Conservation (phyloP, 2,888 invertebrate genomes). For the Harpalus rubripes region DNA sequence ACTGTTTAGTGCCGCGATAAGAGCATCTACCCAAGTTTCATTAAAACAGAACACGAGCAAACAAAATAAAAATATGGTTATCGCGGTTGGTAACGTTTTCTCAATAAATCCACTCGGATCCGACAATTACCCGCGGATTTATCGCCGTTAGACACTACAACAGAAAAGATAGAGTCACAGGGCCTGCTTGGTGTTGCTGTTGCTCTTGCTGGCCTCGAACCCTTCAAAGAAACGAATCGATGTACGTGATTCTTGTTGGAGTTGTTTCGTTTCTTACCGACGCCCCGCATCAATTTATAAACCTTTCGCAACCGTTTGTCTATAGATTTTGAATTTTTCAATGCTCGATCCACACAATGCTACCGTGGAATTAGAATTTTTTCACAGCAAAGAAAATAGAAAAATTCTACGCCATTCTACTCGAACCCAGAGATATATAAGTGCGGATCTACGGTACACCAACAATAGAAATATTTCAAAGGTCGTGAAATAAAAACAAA, state of each 20-base stretch:
- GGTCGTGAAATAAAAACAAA: too few species aligned
- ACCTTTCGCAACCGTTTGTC: not conserved
- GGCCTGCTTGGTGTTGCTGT: constrained; percentile 5
- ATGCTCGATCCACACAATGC: not conserved
- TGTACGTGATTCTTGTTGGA: constrained; percentile 45
- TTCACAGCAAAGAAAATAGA: not conserved
- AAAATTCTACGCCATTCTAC: not conserved
- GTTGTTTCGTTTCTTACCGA: constrained; percentile 20
- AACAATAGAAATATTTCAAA: too few species aligned
- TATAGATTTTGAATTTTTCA: constrained; percentile 21
- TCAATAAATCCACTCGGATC: constrained; percentile 55
- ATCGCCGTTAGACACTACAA: constrained; percentile 50
- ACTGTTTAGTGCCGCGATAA: constrained; percentile 40
- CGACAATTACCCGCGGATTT: constrained; percentile 54
- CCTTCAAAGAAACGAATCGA: constrained; percentile 41
- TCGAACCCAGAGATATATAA: not conserved
- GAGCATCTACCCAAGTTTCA: constrained; percentile 29
- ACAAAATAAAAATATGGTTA: constrained; percentile 48
- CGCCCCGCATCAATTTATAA: constrained; percentile 38
- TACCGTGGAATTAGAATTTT: not conserved
- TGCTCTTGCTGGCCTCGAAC: constrained; percentile 33
- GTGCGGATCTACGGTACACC: not conserved
- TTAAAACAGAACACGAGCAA: constrained; percentile 33
- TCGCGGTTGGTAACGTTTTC: constrained; percentile 38
- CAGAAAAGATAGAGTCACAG: constrained; percentile 19